A percentile compares a stretch with the other conserved stretches of the same genome.
Conservation (phyloP, 2,797 vertebrate genomes). For the Glyptemys insculpta region DNA sequence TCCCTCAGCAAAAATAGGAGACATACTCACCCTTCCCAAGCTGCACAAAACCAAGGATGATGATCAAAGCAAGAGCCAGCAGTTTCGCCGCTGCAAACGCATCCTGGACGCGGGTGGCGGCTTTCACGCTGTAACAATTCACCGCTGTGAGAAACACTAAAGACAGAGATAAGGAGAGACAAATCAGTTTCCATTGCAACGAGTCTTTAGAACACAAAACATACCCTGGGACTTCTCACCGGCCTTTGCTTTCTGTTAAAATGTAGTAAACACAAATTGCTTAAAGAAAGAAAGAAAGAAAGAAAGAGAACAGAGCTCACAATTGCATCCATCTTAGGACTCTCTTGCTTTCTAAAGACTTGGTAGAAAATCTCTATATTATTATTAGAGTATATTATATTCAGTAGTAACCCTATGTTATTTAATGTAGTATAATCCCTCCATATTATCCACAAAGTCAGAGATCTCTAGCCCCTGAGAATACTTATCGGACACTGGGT, state of each 20-base stretch:
- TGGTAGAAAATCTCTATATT: background rate
- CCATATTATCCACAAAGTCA: background rate
- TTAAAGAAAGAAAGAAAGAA: background rate
- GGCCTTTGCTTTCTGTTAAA: background rate
- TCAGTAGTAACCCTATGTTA: background rate
- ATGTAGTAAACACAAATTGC: fast-evolving
- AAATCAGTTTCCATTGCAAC: fast-evolving
- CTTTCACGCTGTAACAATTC: slow-evolving; percentile 98
- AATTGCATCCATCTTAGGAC: background rate
- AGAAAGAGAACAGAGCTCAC: background rate
- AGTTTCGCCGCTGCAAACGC: slow-evolving; percentile 95
- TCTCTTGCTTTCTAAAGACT: background rate
- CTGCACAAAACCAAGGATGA: slow-evolving; percentile 94
- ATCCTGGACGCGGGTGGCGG: slow-evolving; percentile 95
- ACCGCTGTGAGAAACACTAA: slow-evolving; percentile 92
- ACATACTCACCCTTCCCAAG: slow-evolving; percentile 84
- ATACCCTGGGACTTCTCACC: fast-evolving
- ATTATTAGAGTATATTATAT: background rate
- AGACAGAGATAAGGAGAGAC: background rate
- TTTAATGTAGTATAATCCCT: background rate
- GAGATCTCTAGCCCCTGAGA: background rate
- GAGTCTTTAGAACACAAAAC: fast-evolving
- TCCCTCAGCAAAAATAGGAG: background rate
- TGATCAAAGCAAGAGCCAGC: slow-evolving; percentile 92
- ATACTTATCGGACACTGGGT: background rate